A percentile compares a stretch with the other conserved stretches of the same genome.
These are phyloP conservation scores for Oostethus manadensis DNA, from an alignment of 2,113 vertebrate species.

Conservation along the genomic window DNA sequence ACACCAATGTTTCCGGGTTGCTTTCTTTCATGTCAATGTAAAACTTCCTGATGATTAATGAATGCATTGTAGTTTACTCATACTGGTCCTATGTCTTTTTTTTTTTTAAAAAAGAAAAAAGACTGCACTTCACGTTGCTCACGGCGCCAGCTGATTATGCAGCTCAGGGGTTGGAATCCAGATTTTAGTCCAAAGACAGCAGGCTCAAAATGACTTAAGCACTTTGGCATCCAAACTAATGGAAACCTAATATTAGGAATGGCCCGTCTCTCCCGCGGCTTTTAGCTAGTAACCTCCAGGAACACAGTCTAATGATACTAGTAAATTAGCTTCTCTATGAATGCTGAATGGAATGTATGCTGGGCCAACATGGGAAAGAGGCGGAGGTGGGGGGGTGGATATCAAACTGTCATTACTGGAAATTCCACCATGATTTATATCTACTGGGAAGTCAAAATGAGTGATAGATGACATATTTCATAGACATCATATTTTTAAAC, in stretches of 20 bases:
- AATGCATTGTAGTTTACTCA: neutral
- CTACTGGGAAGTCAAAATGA: neutral
- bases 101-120: conserved; percentile 9
- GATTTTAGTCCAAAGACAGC: conserved; percentile 39
- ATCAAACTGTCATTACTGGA: conserved; percentile 10
- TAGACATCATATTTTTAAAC: neutral
- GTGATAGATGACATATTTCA: neutral
- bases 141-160: conserved; percentile 24
- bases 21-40: too few relatives aligned
- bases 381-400: neutral
- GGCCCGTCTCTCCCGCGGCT: conserved; percentile 15
- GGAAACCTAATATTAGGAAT: conserved; percentile 60
- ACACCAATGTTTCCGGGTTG: neutral
- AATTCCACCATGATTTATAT: neutral
- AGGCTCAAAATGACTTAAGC: conserved; percentile 39
- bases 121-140: neutral
- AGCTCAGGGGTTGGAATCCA: conserved; percentile 24
- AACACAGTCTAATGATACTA: conserved; percentile 22
- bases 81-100: neutral
- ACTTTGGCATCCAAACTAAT: conserved; percentile 48
- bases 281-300: conserved; percentile 20
- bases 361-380: neutral
- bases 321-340: conserved; percentile 23
- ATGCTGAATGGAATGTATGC: conserved; percentile 9
- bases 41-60: neutral